A percentile compares a stretch with the other conserved stretches of the same genome.
Conservation (phyloP, 2,888 invertebrate species). For the Hipparchia sbordonii region DNA sequence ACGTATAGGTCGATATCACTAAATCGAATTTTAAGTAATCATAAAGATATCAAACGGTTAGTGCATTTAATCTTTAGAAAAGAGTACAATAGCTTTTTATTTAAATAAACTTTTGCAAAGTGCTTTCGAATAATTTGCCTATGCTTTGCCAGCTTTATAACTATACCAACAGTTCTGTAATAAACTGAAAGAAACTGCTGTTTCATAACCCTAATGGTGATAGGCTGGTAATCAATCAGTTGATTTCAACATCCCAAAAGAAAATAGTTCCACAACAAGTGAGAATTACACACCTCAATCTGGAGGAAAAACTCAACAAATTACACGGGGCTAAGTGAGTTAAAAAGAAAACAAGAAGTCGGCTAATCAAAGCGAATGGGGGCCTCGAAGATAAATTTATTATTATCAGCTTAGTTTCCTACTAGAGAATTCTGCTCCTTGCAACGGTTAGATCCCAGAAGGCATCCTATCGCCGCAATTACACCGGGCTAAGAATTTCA, state of each 20-base stretch:
- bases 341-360: constrained; percentile 38
- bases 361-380: constrained; percentile 36
- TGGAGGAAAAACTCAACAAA: constrained; percentile 19
- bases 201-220: no score
- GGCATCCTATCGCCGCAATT: constrained; percentile 58
- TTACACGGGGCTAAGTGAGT: constrained; percentile 30
- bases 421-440: constrained; percentile 42
- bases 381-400: constrained; percentile 41
- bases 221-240: neutral
- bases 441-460: constrained; percentile 35
- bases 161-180: no score
- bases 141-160: no score
- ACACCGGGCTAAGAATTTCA: constrained; percentile 71
- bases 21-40: no score
- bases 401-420: constrained; percentile 43
- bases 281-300: constrained; percentile 12
- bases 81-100: no score
- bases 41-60: no score
- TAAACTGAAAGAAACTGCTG: no score
- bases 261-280: neutral
- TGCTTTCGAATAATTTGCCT: no score
- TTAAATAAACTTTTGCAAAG: no score
- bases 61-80: no score
- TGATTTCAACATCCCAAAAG: neutral
- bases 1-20: no score